Conservation (phyloP, 2,888 invertebrate genomes). For the Acanthosepion esculentum region DNA sequence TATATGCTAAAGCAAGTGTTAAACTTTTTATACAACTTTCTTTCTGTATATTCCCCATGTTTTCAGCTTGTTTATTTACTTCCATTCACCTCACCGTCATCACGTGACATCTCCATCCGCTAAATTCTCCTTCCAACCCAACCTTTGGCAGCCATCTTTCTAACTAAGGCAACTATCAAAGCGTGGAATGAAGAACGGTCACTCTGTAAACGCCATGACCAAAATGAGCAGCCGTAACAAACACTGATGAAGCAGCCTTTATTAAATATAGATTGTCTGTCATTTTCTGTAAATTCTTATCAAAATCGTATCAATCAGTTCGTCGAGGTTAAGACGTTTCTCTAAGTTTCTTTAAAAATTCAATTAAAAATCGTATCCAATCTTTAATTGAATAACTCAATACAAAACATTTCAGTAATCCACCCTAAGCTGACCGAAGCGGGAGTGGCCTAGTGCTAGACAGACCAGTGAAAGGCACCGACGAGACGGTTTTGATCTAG, state of each 20-base stretch:
- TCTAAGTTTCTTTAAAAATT: not conserved
- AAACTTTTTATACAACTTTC: too few relatives aligned
- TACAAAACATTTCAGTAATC: not conserved
- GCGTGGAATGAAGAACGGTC: not conserved
- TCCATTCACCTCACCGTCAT: not conserved
- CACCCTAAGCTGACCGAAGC: not conserved
- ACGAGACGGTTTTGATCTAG: not conserved
- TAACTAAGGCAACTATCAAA: not conserved
- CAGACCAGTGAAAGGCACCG: not conserved
- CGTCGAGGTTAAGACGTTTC: not conserved
- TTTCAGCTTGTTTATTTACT: too few relatives aligned
- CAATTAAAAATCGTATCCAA: not conserved
- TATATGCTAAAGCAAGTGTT: too few relatives aligned
- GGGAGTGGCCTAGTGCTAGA: not conserved
- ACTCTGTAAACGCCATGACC: not conserved
- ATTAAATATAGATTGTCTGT: conserved; percentile 9
- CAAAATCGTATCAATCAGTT: not conserved
- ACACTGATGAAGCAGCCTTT: not conserved
- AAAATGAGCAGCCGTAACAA: not conserved
- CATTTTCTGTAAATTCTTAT: not conserved
- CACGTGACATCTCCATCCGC: not conserved
- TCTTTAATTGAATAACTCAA: not conserved
- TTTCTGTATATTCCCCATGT: too few relatives aligned
- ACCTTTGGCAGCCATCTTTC: not conserved
- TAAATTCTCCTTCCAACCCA: not conserved